Evolutionary conservation across 1,140 invertebrate species (phyloP), one percentile per base, ranked within the genome.

Genomic region (Drosophila azteca): DNA sequence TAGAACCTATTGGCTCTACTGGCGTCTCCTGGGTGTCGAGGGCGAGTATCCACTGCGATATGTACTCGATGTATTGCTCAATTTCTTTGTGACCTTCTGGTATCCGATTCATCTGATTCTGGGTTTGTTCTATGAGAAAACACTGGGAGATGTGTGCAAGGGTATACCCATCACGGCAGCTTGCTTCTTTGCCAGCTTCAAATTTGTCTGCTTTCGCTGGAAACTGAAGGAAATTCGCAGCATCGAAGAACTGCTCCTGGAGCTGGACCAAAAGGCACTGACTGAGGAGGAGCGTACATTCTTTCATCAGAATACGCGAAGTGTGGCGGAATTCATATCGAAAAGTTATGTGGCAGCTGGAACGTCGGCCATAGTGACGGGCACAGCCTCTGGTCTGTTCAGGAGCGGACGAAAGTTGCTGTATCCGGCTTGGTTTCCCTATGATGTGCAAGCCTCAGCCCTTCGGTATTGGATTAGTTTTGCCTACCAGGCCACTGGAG

Each of bases 381-480:
- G 65, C 2, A 72, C 77, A 22, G 57, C 68, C 6, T 35, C 55
- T 0, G 54, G 58, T 0, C 35, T 71, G 1, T 58, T 78, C 3
- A 44, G 39, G 1, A 65, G 54, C 6, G 48, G 22, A n/a, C 46
- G 20, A 24, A 63, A 74, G 39, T 22, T 84, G 6, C 22, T 84
- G 0, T 84, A 79, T 65, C 81, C 80, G 0, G 80, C 66, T 7
- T 83, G 79, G 75, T 79, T 84, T 45, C 80, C 80, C 0, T 83
- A 83, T 52, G 60, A 79, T 52, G 69, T 69, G 3, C 43, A 73
- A 6, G 35, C 60, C 0, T 49, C 60, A 4, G 49, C 46, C 1
- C 31, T 58, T 0, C 15, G 24, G 2, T 84, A 49, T 44, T 72
- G 58, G 58, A 17, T 61, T 0, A 75, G 72, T 50, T 49, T 84